Evolutionary conservation across 37 sponge, comb jelly and placozoan genomes (phyloP).

Genomic region (Cliona cf. orientalis): DNA sequence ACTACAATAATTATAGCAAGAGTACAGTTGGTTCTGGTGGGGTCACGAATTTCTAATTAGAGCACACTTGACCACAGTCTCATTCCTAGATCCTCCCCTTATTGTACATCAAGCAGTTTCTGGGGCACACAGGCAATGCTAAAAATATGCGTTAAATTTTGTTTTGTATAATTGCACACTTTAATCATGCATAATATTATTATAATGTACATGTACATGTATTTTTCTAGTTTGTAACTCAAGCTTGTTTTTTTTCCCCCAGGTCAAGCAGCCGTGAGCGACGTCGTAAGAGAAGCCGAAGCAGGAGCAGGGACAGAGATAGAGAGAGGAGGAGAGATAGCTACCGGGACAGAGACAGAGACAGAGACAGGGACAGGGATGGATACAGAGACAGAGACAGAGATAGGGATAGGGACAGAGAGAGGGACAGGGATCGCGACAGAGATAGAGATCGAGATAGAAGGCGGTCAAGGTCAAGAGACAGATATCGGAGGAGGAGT

Average conservation of each 20-base stretch:
- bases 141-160: no score
- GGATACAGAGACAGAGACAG: conserved; percentile 18
- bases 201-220: no score
- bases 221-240: no score
- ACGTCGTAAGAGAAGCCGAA: conserved; percentile 13
- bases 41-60: no score
- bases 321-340: conserved; percentile 13
- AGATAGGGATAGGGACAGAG: conserved; percentile 29
- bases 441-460: background rate
- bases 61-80: no score
- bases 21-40: background rate
- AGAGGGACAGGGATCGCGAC: conserved; percentile 21
- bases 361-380: conserved; percentile 29
- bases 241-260: no score
- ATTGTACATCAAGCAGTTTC: no score
- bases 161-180: no score
- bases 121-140: no score
- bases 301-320: conserved; percentile 15
- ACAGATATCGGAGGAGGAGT: background rate
- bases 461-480: background rate
- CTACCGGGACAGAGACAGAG: conserved; percentile 39
- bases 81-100: no score
- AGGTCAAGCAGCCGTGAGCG: no score
- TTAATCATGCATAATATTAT: no score
- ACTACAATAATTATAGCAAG: background rate